Base-by-base conservation (phyloP, 2,888 invertebrate species). In the Aspidiotus destructor region DNA sequence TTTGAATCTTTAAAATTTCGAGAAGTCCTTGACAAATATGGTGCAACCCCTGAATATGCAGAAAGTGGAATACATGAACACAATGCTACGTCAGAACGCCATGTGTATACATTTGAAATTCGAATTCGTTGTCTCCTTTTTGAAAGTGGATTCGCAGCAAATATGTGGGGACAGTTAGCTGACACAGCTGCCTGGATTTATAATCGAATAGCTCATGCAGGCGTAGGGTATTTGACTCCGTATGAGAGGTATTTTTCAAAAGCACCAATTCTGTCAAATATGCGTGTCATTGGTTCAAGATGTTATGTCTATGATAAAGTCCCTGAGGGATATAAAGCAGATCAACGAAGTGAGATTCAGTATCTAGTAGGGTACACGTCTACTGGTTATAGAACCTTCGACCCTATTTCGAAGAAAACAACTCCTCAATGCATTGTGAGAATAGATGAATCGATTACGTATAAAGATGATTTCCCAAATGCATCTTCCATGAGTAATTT, bases 221-320 rank as follows among this genome's bases (percentile, higher is more conserved):
- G 28, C 28, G 28, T 28, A 28, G 28, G 28, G 28, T 28, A 28
- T 28, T 11, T 48, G n/a, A 48, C 48, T n/a, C 48, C 48, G 10
- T 48, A 48, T 48, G 48, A 48, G 48, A 48, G n/a, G 48, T 48
- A 48, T 48, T 48, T 48, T 48, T 48, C 48, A 48, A 48, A 48
- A 48, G 11, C 48, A 13, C 48, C 48, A 13, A 48, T 13, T 13
- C 11, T 48, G 10, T 48, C 48, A 48, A 48, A 48, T 6, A 48
- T 48, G 48, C 10, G 48, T 13, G 48, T 48, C 11, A 48, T 48
- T 13, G 48, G 48, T n/a, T 48, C 48, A 13, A 11, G 48, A 11
- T 48, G 48, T n/a, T 48, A 13, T 6, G 48, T 48, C 2, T 48
- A 13, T 48, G 11, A 11, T 48, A 48, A 48, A 48, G 48, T 48